These are phyloP conservation scores for Peribatodes rhomboidaria DNA, from an alignment of 2,888 invertebrate genomes.

Conservation along the genomic window DNA sequence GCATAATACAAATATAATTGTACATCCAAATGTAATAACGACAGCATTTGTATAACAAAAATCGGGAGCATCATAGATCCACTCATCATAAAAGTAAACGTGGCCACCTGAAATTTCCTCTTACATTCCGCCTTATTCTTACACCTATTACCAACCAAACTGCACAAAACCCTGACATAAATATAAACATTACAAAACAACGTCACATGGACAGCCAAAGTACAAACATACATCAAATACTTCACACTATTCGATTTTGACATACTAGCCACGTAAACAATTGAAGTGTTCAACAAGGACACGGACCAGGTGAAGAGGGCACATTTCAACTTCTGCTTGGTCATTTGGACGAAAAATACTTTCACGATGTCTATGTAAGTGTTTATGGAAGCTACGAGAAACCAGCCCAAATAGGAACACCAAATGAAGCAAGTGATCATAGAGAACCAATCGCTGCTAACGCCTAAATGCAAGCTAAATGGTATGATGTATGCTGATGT, in stretches of 20 bases:
- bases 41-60: background rate
- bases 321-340: background rate
- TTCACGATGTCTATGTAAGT: constrained; percentile 9
- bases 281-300: background rate
- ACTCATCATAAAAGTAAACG: background rate
- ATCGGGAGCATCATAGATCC: background rate
- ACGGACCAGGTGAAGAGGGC: background rate
- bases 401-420: constrained; percentile 8
- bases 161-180: background rate
- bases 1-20: background rate
- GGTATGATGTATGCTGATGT: background rate
- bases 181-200: background rate
- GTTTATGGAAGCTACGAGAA: background rate
- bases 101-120: constrained; percentile 3
- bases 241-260: too few relatives aligned
- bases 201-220: background rate
- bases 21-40: background rate
- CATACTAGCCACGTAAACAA: background rate
- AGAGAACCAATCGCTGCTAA: background rate
- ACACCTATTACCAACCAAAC: background rate
- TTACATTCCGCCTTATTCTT: background rate
- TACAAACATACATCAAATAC: background rate
- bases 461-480: background rate
- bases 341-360: background rate
- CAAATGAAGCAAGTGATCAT: background rate